A percentile compares a stretch with the other conserved stretches of the same genome.
These are phyloP conservation scores for Prenolepis imparis DNA, from an alignment of 2,888 invertebrate genomes.

Conservation along the genomic window DNA sequence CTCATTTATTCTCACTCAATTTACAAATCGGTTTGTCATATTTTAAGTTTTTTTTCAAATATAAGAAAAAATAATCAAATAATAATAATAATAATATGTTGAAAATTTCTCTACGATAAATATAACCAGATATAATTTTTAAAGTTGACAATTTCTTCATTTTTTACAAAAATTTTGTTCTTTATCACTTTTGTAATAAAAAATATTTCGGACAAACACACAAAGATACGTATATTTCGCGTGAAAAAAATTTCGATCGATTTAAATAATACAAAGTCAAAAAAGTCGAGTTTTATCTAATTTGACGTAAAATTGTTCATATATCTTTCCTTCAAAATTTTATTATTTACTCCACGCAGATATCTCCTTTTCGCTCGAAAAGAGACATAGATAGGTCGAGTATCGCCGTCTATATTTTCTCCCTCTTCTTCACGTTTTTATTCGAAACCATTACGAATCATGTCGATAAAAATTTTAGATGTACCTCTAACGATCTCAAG, in stretches of 20 bases:
- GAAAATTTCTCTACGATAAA: no score
- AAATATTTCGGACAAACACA: no score
- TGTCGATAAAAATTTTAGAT: constrained; percentile 86
- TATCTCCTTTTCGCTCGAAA: neutral
- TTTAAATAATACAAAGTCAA: no score
- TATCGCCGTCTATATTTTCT: neutral
- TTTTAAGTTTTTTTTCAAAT: neutral
- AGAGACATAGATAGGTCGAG: neutral
- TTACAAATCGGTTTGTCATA: neutral
- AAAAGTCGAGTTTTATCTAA: no score
- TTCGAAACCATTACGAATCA: neutral
- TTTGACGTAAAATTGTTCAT: no score
- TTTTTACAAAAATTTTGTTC: no score
- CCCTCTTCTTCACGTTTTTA: neutral
- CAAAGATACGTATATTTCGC: no score
- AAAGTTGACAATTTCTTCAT: no score
- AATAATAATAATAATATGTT: no score
- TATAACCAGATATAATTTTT: no score
- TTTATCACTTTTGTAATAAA: no score
- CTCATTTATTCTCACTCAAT: constrained; percentile 9
- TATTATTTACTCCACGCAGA: neutral
- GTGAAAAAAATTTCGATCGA: no score
- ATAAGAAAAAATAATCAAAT: neutral
- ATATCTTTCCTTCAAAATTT: neutral
- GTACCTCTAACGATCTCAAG: constrained; percentile 94